Evolutionary conservation across 2,888 invertebrate species (phyloP), one percentile per base, ranked within the genome.

Genomic region (Mythimna lalbum): DNA sequence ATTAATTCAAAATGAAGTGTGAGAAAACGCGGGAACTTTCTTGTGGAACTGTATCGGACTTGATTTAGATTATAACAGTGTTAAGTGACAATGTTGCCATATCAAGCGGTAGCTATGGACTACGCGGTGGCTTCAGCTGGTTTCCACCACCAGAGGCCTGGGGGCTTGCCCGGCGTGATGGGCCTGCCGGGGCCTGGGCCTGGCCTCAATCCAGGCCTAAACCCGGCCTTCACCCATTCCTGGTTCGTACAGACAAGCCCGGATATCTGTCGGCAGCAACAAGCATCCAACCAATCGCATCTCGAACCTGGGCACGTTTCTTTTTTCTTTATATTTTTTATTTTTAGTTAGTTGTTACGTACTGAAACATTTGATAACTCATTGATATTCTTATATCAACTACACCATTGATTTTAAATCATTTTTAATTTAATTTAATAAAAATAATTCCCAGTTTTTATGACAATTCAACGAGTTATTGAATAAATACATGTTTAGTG

Each of bases 251-350:
- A 96, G 96, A 95, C 97, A 96, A 98, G 98, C 96, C 98, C 98
- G 97, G 98, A 98, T 97, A 97, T 98, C 96, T 98, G 98, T 97
- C 97, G 97, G 94, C 97, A 98, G 97, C 98, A 98, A 96, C 96
- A 96, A 97, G 97, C 96, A 96, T 96, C 97, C 94, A 96, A 96
- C 95, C 96, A 96, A 95, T 97, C 97, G 97, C 97, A 97, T 97
- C 97, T 98, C 97, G 98, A 98, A 97, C 98, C 98, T 97, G 98
- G 98, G 98, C 98, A 98, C 97, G 98, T 97, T 97, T 96, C 96
- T 97, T 95, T 95, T 94, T 95, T 93, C 90, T 92, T 92, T 94
- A 93, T 93, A 92, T 93, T 94, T 94, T 93, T 94, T 92, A 91
- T 92, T 95, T 93, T 90, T 86, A 90, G 84, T 90, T 90, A 88